Evolutionary conservation across 2,797 vertebrate genomes (phyloP), one percentile per base, ranked within the genome.

Genomic region (Enteromius anoplus): DNA sequence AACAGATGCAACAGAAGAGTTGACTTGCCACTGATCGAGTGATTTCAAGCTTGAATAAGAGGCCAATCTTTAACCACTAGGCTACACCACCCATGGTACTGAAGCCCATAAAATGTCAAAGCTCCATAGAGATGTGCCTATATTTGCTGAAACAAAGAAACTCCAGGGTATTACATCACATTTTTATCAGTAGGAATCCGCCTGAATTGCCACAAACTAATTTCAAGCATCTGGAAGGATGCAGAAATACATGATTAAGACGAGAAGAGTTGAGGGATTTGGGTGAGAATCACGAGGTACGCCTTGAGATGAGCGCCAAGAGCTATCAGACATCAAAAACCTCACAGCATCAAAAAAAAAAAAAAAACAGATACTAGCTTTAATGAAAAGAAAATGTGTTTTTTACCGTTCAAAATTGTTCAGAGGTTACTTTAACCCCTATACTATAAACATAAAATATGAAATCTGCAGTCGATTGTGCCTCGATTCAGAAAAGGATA

Each of bases 141-240:
- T 62, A 77, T 76, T 65, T 62, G 66, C 79, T 72, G 42, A 77
- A 82, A 76, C 84, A 82, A 60, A 60, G n/a, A 76, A 78, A 34
- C 60, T 79, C 42, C 23, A 64, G 82, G 26, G 80, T 45, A 88
- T 86, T 86, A 84, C 80, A 65, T 86, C 64, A 86, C 26, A 65
- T 17, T 42, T 72, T 68, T 80, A 76, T 21, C 32, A 65, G 69
- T 26, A 68, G 49, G 21, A 68, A 65, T 78, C 72, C 26, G 26
- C 47, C 62, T 37, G 47, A 40, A 45, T 73, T 34, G 51, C 42
- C 34, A 60, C 49, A 79, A 65, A 79, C 80, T 80, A 87, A 88
- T 85, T 81, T 73, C 40, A 47, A 55, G n/a, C 75, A 83, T 86
- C 82, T 87, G 86, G 78, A 84, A 78, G 49, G 66, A 78, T 42